Evolutionary conservation across 2,113 vertebrate species (phyloP), one percentile per base, ranked within the genome.

Genomic region (Ictalurus furcatus): DNA sequence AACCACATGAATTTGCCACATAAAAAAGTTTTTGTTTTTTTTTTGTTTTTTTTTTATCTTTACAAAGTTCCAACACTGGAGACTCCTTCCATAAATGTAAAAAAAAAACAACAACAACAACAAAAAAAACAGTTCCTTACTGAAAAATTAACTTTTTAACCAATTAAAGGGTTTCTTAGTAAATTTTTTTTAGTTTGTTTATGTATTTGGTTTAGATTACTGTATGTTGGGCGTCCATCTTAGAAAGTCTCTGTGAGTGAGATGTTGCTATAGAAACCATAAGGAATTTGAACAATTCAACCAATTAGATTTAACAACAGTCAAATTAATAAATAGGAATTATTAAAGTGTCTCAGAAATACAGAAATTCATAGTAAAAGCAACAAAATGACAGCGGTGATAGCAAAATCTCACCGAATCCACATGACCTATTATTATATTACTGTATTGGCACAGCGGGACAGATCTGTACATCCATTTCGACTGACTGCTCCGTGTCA

Each of bases 401-500:
- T 37, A 34, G 6, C 16, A 56, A 52, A 52, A 59, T 25, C 56
- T 12, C 4, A 1, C 3, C 1, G 19, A 11, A 9, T 37, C 59
- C 59, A 65, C 4, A 89, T 89, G 93, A 92, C 90, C 88, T 92
- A 37, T 40, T 91, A 92, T 92, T 86, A 80, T 91, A 87, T 85
- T 13, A n/a, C 78, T 85, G 63, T 79, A 37, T 78, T 17, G 13
- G 40, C 84, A 80, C 59, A 44, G 56, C 56, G 3, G 30, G 81
- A 74, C 61, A 9, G 84, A 88, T 81, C 54, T 81, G 87, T 79
- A 84, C 40, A 37, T 84, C 69, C 67, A n/a, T 79, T 63, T 86
- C 85, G 86, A 88, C 69, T 86, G 89, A 90, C 92, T 91, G 88
- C 83, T 91, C 80, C 82, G 85, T 40, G 67, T 90, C 91, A 87